Conservation (phyloP, 2,113 vertebrate genomes). For the Podarcis raffonei region DNA sequence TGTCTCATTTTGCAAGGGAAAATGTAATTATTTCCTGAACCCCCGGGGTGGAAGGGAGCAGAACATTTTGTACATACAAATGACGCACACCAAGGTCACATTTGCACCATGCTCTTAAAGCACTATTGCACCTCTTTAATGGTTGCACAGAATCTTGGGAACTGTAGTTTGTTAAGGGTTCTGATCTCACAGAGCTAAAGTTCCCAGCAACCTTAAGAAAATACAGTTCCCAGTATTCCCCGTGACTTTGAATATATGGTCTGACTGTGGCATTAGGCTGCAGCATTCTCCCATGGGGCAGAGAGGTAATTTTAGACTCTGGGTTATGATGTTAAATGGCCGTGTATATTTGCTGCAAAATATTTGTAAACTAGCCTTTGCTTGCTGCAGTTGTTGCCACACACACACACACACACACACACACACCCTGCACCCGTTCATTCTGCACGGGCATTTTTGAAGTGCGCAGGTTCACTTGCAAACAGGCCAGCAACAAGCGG, state of each 20-base stretch:
- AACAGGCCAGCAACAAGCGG: background rate
- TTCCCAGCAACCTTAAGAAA: too few species aligned
- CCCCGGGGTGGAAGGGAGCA: background rate
- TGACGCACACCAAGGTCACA: background rate
- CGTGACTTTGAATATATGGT: too few species aligned
- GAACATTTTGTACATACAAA: background rate
- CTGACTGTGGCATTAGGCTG: too few species aligned
- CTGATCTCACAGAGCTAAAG: too few species aligned
- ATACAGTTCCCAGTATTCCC: too few species aligned
- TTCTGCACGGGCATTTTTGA: background rate
- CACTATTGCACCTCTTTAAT: too few species aligned
- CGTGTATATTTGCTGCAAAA: background rate
- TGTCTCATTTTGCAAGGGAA: background rate
- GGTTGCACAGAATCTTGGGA: too few species aligned
- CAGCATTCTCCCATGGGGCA: background rate
- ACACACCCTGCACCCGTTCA: too few species aligned
- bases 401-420: too few species aligned
- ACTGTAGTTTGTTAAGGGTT: too few species aligned
- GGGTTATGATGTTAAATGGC: too few species aligned
- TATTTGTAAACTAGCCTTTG: background rate
- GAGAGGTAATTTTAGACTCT: background rate
- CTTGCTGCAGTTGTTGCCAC: background rate
- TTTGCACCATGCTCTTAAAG: too few species aligned
- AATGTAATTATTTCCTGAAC: background rate
- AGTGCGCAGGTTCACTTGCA: background rate